phyloP scores from a whole-genome alignment of 2,888 invertebrate genomes.

The Monochamus alternatus region DNA sequence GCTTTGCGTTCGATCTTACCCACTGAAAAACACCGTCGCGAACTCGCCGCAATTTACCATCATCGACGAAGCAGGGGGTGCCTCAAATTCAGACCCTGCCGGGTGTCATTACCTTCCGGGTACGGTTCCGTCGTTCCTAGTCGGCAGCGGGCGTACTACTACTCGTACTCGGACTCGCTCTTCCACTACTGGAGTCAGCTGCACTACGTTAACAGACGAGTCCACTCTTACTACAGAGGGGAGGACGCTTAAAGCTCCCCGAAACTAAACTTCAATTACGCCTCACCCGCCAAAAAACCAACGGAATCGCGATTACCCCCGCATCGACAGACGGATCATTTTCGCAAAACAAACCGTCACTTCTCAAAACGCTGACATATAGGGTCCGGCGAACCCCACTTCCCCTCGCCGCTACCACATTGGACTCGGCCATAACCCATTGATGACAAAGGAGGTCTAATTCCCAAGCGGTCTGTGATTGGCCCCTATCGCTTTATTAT shows the following conservation, averaged over 20 bases:
- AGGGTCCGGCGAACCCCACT: conserved; percentile 26
- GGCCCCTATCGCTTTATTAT: conserved; percentile 71
- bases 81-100: conserved; percentile 47
- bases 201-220: conserved; percentile 71
- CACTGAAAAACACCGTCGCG: conserved; percentile 45
- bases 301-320: conserved; percentile 38
- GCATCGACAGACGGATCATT: not conserved
- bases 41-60: conserved; percentile 55
- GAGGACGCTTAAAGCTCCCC: conserved; percentile 47
- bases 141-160: conserved; percentile 69
- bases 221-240: conserved; percentile 69
- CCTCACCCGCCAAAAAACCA: conserved; percentile 9
- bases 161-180: conserved; percentile 70
- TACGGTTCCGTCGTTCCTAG: conserved; percentile 52
- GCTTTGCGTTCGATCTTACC: conserved; percentile 28
- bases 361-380: not conserved
- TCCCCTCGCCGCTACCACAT: conserved; percentile 67
- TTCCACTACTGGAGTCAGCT: conserved; percentile 68
- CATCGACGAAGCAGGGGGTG: conserved; percentile 39
- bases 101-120: conserved; percentile 57
- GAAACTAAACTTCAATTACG: not conserved
- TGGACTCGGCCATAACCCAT: conserved; percentile 80
- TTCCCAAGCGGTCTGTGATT: conserved; percentile 75
- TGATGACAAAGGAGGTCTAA: conserved; percentile 77
- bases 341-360: not conserved